Base-by-base conservation (phyloP, 2,113 vertebrate species). In the Tyto alba region DNA sequence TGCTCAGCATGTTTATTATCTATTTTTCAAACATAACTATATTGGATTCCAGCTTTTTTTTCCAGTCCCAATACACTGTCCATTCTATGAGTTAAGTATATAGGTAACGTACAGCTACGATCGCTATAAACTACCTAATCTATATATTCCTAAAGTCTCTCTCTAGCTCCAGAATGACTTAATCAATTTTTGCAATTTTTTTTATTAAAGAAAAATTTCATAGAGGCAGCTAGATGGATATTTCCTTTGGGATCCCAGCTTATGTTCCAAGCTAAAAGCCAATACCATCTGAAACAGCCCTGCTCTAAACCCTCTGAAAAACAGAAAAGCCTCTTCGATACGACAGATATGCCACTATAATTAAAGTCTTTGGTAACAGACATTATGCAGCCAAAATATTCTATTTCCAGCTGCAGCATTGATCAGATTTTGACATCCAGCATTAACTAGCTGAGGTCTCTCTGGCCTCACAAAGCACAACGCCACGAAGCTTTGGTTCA, bases 1-100 rank as follows among this genome's bases (percentile, higher is more conserved):
- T 73, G 89, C 92, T 95, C 95, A 96, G 95, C 96, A 94, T 12
- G 47, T 87, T 93, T 73, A 41, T 76, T 55, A 36, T 53, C 88
- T 83, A 25, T 76, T 95, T 91, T 85, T 79, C 89, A 79, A 78
- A 73, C 13, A 8, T 4, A 66, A 91, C 26, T 50, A 38, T 19
- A 22, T 52, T 66, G 77, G 63, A 69, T 50, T 72, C 32, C 3
- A 7, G 32, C 17, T 11, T 38, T 72, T 80, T 72, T 10, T 10
- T 16, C 41, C 32, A 60, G 66, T 50, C 57, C 57, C 43, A 82
- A n/a, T 4, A 5, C 11, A 9, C 64, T 36, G 62, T 34, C 90
- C 45, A 4, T 19, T 45, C 41, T 16, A 3, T 3, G 56, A 77
- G 60, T 16, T 68, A 55, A 56, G 69, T 20, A 21, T 8, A 47